These are phyloP conservation scores for Dicerorhinus sumatrensis DNA, from an alignment of 2,113 vertebrate species.

Conservation along the genomic window DNA sequence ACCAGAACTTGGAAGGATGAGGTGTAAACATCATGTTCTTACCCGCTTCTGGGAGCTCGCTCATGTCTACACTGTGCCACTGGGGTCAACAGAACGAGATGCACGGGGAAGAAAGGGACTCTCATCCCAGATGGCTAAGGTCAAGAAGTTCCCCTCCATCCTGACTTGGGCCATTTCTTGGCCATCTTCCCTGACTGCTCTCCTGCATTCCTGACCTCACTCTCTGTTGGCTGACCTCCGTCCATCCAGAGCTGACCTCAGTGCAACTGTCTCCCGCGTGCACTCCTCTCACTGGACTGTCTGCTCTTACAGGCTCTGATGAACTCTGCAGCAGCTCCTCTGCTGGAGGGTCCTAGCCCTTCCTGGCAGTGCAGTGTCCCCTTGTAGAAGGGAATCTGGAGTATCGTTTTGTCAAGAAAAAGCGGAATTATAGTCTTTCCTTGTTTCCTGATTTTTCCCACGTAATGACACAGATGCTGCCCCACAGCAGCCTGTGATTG, in stretches of 20 bases:
- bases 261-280: neutral
- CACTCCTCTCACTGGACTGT: neutral
- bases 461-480: neutral
- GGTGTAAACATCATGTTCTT: neutral
- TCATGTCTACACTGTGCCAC: neutral
- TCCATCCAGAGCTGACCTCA: neutral
- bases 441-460: neutral
- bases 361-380: neutral
- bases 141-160: neutral
- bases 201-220: neutral
- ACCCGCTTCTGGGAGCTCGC: neutral
- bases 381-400: neutral
- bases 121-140: neutral
- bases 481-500: neutral
- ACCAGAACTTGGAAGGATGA: neutral
- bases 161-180: neutral
- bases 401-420: slow-evolving; percentile 18
- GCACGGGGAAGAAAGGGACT: neutral
- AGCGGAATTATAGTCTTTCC: neutral
- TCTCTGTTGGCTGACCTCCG: neutral
- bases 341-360: neutral
- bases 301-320: too few species aligned
- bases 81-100: neutral
- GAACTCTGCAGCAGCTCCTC: neutral
- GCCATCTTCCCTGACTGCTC: neutral